These are phyloP conservation scores for Pyrocephalus nanus DNA, from an alignment of 2,797 vertebrate genomes.

Conservation along the genomic window DNA sequence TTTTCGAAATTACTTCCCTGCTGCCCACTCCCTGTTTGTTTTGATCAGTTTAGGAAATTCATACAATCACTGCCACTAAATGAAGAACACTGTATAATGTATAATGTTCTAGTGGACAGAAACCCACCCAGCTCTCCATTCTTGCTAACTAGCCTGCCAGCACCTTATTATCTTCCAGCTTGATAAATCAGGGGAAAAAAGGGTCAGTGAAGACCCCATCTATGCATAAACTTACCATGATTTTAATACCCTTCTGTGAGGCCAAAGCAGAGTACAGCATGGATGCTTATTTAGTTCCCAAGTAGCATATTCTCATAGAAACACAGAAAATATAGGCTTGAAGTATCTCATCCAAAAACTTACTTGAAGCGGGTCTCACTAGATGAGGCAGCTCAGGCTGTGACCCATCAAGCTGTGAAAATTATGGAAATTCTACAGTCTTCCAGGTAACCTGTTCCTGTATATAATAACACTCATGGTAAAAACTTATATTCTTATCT, in stretches of 20 bases:
- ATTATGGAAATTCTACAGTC: rapidly evolving
- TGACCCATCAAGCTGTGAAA: neutral
- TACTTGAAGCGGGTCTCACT: neutral
- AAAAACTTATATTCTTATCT: neutral
- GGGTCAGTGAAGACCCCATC: neutral
- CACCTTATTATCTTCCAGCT: neutral
- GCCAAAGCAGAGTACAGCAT: neutral
- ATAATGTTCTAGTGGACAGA: neutral
- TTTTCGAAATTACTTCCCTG: neutral
- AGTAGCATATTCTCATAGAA: neutral
- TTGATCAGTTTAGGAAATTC: neutral
- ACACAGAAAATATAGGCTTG: neutral
- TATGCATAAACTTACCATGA: neutral
- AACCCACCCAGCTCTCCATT: neutral
- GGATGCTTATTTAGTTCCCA: neutral
- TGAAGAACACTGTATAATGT: rapidly evolving
- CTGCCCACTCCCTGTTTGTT: neutral
- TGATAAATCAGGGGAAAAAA: neutral
- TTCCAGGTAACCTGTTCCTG: neutral
- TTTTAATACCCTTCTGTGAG: neutral
- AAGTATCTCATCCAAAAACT: neutral
- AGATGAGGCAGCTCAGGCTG: neutral
- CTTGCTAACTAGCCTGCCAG: neutral
- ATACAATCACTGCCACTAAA: neutral
- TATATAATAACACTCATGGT: neutral